These are phyloP conservation scores for Dorcus parallelipipedus DNA, from an alignment of 2,888 invertebrate genomes.

Conservation along the genomic window DNA sequence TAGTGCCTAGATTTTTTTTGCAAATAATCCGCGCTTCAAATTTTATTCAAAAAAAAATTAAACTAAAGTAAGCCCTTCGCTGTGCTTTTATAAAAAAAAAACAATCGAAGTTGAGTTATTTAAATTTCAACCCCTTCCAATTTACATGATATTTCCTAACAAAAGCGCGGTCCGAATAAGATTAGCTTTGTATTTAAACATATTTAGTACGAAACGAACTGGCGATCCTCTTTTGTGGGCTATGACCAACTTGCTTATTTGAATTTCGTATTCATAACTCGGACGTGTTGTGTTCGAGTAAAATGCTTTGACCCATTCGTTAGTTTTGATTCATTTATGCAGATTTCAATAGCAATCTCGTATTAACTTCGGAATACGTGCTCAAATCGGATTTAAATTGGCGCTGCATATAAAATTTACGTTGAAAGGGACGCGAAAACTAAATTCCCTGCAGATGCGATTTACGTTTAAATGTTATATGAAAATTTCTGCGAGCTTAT, in stretches of 20 bases:
- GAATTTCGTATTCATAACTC: slow-evolving; percentile 40
- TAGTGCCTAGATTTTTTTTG: too few species aligned
- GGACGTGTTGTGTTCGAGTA: slow-evolving; percentile 22
- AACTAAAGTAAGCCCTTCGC: background rate
- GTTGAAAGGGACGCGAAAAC: background rate
- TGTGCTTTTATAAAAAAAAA: background rate
- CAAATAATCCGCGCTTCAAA: too few species aligned
- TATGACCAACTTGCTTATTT: slow-evolving; percentile 20
- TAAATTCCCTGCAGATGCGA: background rate
- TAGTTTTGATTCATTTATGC: slow-evolving; percentile 34
- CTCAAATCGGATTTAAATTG: slow-evolving; percentile 25
- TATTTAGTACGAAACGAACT: slow-evolving; percentile 2
- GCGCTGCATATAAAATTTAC: slow-evolving; percentile 1
- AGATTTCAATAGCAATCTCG: slow-evolving; percentile 37
- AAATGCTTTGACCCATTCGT: slow-evolving; percentile 35
- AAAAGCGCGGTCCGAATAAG: background rate
- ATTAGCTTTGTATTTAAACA: slow-evolving; percentile 7
- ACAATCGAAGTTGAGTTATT: background rate
- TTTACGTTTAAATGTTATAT: too few species aligned
- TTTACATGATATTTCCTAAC: background rate
- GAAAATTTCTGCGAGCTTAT: too few species aligned
- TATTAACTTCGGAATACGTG: slow-evolving; percentile 29
- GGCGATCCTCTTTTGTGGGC: slow-evolving; percentile 30
- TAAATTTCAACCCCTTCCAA: background rate
- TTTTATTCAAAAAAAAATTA: background rate